Conservation (phyloP, 2,113 vertebrate species). For the Hippocampus abdominalis region DNA sequence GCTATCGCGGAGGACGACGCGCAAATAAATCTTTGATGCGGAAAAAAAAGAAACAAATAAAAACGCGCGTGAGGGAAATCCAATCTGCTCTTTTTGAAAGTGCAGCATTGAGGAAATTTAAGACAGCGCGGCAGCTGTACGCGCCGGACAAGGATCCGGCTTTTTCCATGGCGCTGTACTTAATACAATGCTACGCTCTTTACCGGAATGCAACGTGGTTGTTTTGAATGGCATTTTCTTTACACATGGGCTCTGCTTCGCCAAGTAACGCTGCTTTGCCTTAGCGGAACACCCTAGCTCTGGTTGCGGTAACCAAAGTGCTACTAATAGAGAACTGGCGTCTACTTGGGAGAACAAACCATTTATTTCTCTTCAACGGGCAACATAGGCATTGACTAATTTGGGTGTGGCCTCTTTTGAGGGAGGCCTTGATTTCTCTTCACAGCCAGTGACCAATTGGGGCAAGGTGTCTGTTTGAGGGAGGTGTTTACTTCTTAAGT, state of each 20-base stretch:
- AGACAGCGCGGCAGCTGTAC: conserved; percentile 66
- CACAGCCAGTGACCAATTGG: too few relatives aligned
- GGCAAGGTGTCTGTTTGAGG: too few relatives aligned
- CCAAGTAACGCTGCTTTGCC: too few relatives aligned
- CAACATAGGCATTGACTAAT: too few relatives aligned
- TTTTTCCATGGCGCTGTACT: background rate
- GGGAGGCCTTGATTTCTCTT: too few relatives aligned
- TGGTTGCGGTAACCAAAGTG: background rate
- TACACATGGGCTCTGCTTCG: background rate
- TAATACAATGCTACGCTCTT: conserved; percentile 13
- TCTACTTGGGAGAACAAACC: background rate
- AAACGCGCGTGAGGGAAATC: conserved; percentile 55
- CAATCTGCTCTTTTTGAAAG: conserved; percentile 54
- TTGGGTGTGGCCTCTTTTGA: too few relatives aligned
- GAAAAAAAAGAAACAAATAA: conserved; percentile 47
- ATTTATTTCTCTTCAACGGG: background rate
- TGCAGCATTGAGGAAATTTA: conserved; percentile 65
- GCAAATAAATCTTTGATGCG: conserved; percentile 57
- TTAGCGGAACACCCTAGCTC: background rate
- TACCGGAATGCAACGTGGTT: conserved; percentile 9
- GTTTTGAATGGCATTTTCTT: background rate
- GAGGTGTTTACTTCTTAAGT: background rate
- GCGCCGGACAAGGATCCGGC: conserved; percentile 50
- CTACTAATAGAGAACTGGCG: too few relatives aligned
- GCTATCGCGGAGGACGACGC: conserved; percentile 35